These are phyloP conservation scores for Petrolisthes manimaculis DNA, from an alignment of 2,888 invertebrate species.

Conservation along the genomic window DNA sequence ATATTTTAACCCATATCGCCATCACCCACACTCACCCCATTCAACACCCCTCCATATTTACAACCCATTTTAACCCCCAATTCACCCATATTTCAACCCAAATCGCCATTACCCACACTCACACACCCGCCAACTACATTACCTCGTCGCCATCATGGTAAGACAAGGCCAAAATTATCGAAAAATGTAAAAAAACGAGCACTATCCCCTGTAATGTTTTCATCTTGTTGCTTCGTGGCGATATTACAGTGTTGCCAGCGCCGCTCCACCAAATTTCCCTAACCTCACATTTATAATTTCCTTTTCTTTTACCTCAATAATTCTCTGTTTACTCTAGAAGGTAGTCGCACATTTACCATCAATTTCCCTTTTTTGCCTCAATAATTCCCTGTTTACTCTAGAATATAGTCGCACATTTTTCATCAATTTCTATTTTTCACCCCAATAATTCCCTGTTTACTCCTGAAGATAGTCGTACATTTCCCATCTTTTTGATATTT, in stretches of 20 bases:
- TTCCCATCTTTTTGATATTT: no score
- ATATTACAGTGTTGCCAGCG: slow-evolving; percentile 5
- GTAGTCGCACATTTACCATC: no score
- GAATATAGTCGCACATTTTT: no score
- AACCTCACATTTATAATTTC: no score
- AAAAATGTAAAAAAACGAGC: background rate
- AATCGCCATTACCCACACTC: background rate
- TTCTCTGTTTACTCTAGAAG: no score
- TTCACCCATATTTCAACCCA: background rate
- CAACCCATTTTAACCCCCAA: background rate
- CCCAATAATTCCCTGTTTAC: no score
- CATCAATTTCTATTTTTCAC: no score
- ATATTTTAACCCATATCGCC: no score
- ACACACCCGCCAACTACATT: background rate
- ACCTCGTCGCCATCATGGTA: slow-evolving; percentile 41
- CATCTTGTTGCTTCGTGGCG: slow-evolving; percentile 61
- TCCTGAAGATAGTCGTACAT: no score
- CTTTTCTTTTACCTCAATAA: no score
- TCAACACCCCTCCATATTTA: background rate
- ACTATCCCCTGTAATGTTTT: slow-evolving; percentile 8
- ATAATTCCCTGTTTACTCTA: no score
- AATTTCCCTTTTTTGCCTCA: no score
- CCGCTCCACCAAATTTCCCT: background rate
- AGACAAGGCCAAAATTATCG: background rate
- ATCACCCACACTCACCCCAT: background rate